Base-by-base conservation (phyloP, 2,113 vertebrate genomes). In the Xenopus tropicalis region DNA sequence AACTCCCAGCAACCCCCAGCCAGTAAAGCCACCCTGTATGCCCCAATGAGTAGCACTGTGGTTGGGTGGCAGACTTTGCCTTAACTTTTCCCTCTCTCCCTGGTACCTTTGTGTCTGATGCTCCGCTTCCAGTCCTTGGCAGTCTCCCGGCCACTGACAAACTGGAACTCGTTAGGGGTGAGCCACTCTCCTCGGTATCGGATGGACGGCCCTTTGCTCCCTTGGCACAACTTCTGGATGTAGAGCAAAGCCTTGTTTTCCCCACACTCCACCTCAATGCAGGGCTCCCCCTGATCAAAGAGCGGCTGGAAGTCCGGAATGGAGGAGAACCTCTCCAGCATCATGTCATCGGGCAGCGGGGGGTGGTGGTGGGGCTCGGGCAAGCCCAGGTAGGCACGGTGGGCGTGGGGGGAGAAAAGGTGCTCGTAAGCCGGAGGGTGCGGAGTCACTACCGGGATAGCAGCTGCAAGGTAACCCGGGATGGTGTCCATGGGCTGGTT, bases 81-180 rank as follows among this genome's bases (percentile, higher is more conserved):
- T 17, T 37, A 58, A 77, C 61, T 62, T 29, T 52, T 64, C 16
- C 69, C 57, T 29, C 16, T 12, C 1, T 48, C 17, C 61, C 19
- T 14, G 87, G 88, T 90, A 98, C 96, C 96, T 93, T 96, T 96
- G 90, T 98, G 96, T 82, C 96, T 90, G 82, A 98, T 98, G 89
- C 96, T 98, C 82, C 96, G 88, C 79, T 98, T 98, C 96, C 96
- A 98, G 82, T 98, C 96, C 86, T 98, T 98, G 82, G 96, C 96
- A 4, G 96, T 98, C 89, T 98, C 96, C n/a, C 96, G 89, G 88
- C 96, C 96, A 87, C 96, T 98, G 84, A 98, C 96, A 79, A 98
- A 98, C 91, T 98, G 96, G 88, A 98, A 98, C 89, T 98, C 96
- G 83, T 98, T 98, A 66, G 96, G 96, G 70, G 96, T 98, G 72